Evolutionary conservation across 2,888 invertebrate genomes (phyloP), one percentile per base, ranked within the genome.

Genomic region (Pseudococcus longispinus): DNA sequence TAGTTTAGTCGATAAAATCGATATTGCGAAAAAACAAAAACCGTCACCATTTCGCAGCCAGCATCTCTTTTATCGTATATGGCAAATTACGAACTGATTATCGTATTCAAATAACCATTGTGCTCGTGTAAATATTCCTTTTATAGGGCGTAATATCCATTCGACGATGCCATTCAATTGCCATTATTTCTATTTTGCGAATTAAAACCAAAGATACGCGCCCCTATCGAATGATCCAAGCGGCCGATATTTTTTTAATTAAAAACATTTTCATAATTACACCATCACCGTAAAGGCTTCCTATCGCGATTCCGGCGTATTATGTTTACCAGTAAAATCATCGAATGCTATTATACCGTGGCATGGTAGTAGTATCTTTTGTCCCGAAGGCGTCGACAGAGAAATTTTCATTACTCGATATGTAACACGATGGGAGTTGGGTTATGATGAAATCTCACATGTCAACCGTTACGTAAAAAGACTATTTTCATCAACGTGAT

Each of bases 261-360:
- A 70, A 70, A 70, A 70, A 70, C 70, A 70, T 70, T 70, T 70
- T 29, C 70, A 70, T 70, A 70, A 70, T 70, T 29, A 70, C 70
- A 29, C 70, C 29, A 18, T 29, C 15, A 29, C 70, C 29, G 18
- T 29, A 70, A 70, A 70, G 29, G 29, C 70, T 23, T 23, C 23
- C 18, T 29, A 5, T 37, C 37, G 37, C 70, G 65, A 65, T 65
- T 23, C 65, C 23, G 9, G 23, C 9, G 26, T 26, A 23, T 23
- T 65, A 65, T 55, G 55, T 55, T 55, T n/a, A 23, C 60, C 60
- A 23, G 23, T 60, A 23, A 60, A 60, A 60, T 60, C 23, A 60
- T 60, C 23, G 23, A 60, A 60, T 23, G 8, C 18, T 4, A 13
- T 23, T 23, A 11, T n/a, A 51, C 6, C 65, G 26, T 13, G n/a